These are phyloP conservation scores for Apostichopus californicus DNA, from an alignment of 35 echinoderm and acorn worm genomes.

Conservation along the genomic window DNA sequence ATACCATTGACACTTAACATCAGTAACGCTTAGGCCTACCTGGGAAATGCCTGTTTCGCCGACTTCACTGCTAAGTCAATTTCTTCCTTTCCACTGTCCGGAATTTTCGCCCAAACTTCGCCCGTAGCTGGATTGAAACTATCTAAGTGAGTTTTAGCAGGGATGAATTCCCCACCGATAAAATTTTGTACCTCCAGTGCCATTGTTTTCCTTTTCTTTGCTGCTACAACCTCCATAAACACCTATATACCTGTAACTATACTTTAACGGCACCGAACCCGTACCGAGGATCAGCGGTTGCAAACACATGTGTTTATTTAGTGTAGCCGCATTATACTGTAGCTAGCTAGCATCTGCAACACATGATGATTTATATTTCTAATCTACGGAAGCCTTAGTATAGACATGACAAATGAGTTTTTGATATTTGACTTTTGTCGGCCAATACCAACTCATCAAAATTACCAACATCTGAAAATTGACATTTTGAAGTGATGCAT, in stretches of 20 bases:
- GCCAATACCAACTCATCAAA: too few relatives aligned
- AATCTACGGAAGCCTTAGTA: too few relatives aligned
- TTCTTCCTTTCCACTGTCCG: constrained; percentile 76
- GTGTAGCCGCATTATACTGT: too few relatives aligned
- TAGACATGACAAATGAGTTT: too few relatives aligned
- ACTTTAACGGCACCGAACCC: neutral
- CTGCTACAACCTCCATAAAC: neutral
- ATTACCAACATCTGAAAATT: too few relatives aligned
- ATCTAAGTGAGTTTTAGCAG: constrained; percentile 51
- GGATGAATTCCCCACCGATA: constrained; percentile 73
- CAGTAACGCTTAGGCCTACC: constrained; percentile 29
- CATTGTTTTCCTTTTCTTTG: constrained; percentile 43
- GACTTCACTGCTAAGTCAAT: constrained; percentile 74
- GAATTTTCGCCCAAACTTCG: constrained; percentile 87
- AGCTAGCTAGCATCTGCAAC: too few relatives aligned
- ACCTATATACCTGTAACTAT: too few relatives aligned
- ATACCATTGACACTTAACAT: too few relatives aligned
- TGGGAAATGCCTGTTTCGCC: constrained; percentile 76
- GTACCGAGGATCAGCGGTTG: neutral
- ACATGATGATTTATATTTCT: too few relatives aligned
- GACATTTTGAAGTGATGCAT: too few relatives aligned
- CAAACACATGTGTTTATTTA: too few relatives aligned
- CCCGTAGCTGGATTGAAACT: constrained; percentile 86
- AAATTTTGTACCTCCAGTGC: constrained; percentile 64
- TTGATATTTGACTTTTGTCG: too few relatives aligned